Evolutionary conservation across 2,888 invertebrate species (phyloP), one percentile per base, ranked within the genome.

Genomic region (Ophraella communa): DNA sequence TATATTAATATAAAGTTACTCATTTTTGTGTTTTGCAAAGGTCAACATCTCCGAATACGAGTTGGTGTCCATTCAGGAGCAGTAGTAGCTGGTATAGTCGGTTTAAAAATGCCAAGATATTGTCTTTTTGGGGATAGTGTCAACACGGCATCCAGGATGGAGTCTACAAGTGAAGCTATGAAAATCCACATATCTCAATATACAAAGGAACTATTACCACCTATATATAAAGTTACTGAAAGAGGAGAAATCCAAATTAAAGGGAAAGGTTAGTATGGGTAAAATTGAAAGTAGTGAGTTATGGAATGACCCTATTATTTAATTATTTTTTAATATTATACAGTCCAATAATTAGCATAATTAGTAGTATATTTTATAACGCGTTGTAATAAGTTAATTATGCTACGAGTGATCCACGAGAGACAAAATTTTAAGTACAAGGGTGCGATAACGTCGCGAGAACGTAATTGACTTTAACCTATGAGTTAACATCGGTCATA

Each of bases 131-230:
- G 96, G 0, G 95, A 95, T 78, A 92, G 94, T 0, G 96, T 96
- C 0, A 94, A 94, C 77, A 94, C 94, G 0, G 96, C 96, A 0
- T 94, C 94, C 0, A 85, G 94, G 30, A 95, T 97, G 95, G 96
- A 96, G 79, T 94, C 94, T 0, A 94, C 94, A 0, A 93, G 95
- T 66, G 90, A 92, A 77, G 91, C 96, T 0, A 96, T 96, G 94
- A 92, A 93, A 81, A 93, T 98, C 66, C 97, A 98, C 80, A 94
- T 98, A 76, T 96, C 97, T 2, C 91, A 96, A 80, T 91, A 93
- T 0, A 96, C 96, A 0, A 89, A 87, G 76, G 88, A 92, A 71
- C 83, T 92, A 14, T 83, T 97, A 5, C 89, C 93, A 0, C 84
- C 88, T 0, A 85, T 86, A 0, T 96, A 95, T 77, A 87, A 87